Conservation (phyloP, 2,888 invertebrate species). For the Caenorhabditis parvicauda region DNA sequence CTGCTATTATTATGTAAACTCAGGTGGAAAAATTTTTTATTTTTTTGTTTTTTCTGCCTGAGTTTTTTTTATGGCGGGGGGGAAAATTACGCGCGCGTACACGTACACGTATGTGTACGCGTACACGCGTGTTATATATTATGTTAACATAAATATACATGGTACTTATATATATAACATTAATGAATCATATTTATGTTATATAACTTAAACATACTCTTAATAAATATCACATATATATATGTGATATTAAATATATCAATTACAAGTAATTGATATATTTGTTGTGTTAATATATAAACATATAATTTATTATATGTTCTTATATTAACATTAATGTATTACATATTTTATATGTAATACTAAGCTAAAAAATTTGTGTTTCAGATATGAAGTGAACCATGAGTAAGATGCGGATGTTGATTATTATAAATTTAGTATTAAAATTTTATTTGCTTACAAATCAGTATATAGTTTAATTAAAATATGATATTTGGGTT, state of each 20-base stretch:
- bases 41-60: too few relatives aligned
- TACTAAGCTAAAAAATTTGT: constrained; percentile 2
- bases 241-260: neutral
- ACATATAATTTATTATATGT: constrained; percentile 14
- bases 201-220: constrained; percentile 2
- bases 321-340: constrained; percentile 9
- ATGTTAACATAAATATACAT: neutral
- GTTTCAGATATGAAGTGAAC: neutral
- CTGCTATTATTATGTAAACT: too few relatives aligned
- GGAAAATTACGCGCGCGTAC: neutral
- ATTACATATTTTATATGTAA: constrained; percentile 11
- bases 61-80: too few relatives aligned
- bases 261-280: neutral
- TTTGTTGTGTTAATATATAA: constrained; percentile 7
- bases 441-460: constrained; percentile 9
- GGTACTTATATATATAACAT: neutral
- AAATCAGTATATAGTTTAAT: constrained; percentile 39
- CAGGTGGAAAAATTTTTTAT: too few relatives aligned
- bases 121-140: constrained; percentile 6
- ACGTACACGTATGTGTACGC: constrained; percentile 8
- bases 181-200: constrained; percentile 6
- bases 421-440: constrained; percentile 3
- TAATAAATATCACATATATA: neutral
- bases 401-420: neutral
- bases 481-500: constrained; percentile 49